phyloP scores from a whole-genome alignment of 1,140 invertebrate species.

The Drosophila paulistorum region DNA sequence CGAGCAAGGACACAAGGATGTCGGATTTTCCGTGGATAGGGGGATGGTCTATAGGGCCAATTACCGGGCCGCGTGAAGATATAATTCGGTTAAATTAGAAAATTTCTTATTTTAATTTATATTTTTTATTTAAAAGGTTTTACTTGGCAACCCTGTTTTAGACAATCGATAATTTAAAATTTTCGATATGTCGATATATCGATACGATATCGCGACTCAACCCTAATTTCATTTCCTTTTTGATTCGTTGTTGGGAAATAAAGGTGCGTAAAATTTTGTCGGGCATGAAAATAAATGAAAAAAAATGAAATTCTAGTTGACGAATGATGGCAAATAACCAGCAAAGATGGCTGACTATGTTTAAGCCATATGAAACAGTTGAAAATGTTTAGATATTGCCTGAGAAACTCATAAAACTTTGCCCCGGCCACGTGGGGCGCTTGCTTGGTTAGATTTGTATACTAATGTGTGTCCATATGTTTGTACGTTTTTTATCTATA shows the following conservation, averaged over 20 bases:
- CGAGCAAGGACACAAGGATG: too few relatives aligned
- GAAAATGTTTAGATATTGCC: slow-evolving; percentile 1
- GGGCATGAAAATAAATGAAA: slow-evolving; percentile 32
- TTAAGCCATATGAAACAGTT: not conserved
- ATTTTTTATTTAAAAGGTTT: too few relatives aligned
- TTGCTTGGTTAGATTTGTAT: slow-evolving; percentile 20
- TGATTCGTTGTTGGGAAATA: slow-evolving; percentile 82
- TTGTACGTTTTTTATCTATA: slow-evolving; percentile 24
- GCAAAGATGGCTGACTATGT: not conserved
- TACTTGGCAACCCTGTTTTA: not conserved
- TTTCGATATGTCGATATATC: slow-evolving; percentile 5
- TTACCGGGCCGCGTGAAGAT: too few relatives aligned
- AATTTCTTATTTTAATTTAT: too few relatives aligned
- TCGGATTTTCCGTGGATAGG: too few relatives aligned
- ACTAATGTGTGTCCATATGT: slow-evolving; percentile 34
- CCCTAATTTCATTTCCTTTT: slow-evolving; percentile 65
- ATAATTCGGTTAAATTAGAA: too few relatives aligned
- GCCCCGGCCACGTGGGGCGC: slow-evolving; percentile 61
- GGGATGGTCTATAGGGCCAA: too few relatives aligned
- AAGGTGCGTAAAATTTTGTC: slow-evolving; percentile 71
- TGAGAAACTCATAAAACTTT: slow-evolving; percentile 31
- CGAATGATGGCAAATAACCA: slow-evolving; percentile 15
- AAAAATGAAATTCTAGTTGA: slow-evolving; percentile 15
- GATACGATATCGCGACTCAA: not conserved
- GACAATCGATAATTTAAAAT: not conserved